Evolutionary conservation across 2,113 vertebrate genomes (phyloP), one percentile per base, ranked within the genome.

Genomic region (Ceyx melanurus): DNA sequence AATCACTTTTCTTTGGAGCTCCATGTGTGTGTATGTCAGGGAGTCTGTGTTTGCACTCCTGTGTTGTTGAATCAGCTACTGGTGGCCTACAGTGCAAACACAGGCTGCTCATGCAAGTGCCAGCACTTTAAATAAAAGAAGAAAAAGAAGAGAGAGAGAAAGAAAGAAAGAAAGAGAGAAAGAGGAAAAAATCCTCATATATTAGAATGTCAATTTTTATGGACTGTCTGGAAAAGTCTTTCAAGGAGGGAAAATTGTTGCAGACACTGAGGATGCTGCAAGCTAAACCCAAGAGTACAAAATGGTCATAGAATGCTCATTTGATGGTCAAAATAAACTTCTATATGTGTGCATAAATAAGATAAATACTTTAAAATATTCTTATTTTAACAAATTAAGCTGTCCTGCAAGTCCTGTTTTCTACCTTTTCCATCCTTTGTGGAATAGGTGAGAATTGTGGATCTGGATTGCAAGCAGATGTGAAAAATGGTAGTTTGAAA

Each of bases 1-100:
- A 81, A 82, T 96, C 88, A 96, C 77, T 92, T 72, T 93, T 87
- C 66, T 66, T 37, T 89, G 70, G 46, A 91, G 42, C 21, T 70
- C 23, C 60, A 11, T 56, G 56, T 62, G 66, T 0, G 0, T 26
- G 45, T 25, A 14, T 20, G 23, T 37, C 8, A 17, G 58, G 19
- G 28, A 65, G 26, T 9, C 15, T 53, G 5, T 29, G 26, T n/a
- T 82, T 95, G 85, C 85, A 66, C 56, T 68, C 19, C 88, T 81
- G 79, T 5, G 7, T 6, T 90, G 28, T 87, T 82, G 37, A 86
- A 81, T n/a, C 26, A 73, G 68, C 68, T 77, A 57, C 53, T 35
- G 37, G 40, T 85, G 37, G 61, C 72, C 65, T 29, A 60, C n/a
- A 77, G 50, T 37, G 51, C 50, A 92, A 94, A 90, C 19, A 86